A percentile compares a stretch with the other conserved stretches of the same genome.
These are phyloP conservation scores for Zaprionus inermis DNA, from an alignment of 1,140 invertebrate genomes.

Conservation along the genomic window DNA sequence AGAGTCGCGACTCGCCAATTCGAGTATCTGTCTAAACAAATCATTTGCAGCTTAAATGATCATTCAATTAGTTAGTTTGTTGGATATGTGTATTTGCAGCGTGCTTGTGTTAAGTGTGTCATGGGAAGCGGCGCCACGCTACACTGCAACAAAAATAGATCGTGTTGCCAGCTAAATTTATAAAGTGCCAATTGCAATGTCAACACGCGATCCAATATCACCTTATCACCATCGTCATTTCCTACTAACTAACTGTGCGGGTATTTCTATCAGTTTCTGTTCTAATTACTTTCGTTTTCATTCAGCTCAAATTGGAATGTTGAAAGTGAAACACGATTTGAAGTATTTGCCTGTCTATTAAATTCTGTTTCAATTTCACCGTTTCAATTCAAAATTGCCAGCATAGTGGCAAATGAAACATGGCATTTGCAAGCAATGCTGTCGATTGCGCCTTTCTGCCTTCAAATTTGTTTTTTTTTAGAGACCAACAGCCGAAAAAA, in stretches of 20 bases:
- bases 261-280: not conserved
- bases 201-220: not conserved
- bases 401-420: no score
- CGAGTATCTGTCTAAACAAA: conserved; percentile 28
- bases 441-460: no score
- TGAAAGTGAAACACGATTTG: not conserved
- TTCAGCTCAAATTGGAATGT: not conserved
- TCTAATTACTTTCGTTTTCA: not conserved
- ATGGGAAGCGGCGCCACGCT: conserved; percentile 11
- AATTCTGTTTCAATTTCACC: no score
- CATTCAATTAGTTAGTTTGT: not conserved
- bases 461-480: no score
- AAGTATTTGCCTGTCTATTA: not conserved
- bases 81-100: not conserved
- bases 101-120: conserved; percentile 29
- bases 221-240: not conserved
- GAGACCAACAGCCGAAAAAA: no score
- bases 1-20: conserved; percentile 2
- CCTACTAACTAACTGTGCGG: not conserved
- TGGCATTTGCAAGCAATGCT: no score
- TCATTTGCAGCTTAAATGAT: conserved; percentile 12
- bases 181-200: not conserved
- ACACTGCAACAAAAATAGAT: conserved; percentile 25
- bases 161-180: conserved; percentile 6
- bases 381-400: no score